Base-by-base conservation (phyloP, 2,797 vertebrate genomes). In the Nyctalus aviator region DNA sequence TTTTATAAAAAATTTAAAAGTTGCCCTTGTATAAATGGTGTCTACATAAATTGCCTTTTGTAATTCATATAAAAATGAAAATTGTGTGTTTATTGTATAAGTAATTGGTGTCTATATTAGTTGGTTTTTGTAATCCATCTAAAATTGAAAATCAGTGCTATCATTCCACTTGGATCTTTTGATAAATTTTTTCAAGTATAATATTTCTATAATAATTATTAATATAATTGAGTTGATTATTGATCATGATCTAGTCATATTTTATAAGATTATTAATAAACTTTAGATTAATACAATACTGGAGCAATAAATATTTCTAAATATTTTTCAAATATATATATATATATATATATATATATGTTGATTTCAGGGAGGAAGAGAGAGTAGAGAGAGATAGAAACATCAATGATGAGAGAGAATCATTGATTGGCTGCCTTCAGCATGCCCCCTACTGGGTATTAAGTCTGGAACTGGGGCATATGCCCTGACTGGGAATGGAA, bases 221-320 rank as follows among this genome's bases (percentile, higher is more conserved):
- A 32, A 62, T 20, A 30, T 37, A 86, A 90, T 23, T 90, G 20
- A 83, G 86, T 50, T 59, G 13, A 69, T 88, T 76, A 1, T 77
- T 76, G 14, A 72, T 46, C 48, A 53, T 76, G 50, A 35, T 55
- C 23, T 73, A 77, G 21, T 57, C 8, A 21, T 72, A 77, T 57
- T 77, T 87, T 77, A 64, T 25, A 27, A 78, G 4, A 30, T 78
- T 87, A 55, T 84, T 57, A 84, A 64, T 48, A 87, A 88, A 62
- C 59, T 95, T 68, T 93, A 32, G 11, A 95, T 27, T 73, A 75
- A 59, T 72, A 44, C 27, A 46, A 46, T 53, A 71, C 27, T 93
- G 50, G 27, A 69, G 12, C 25, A 71, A 71, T 71, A 13, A 77
- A 55, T 83, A 64, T 48, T 62, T 72, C 32, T 82, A 71, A 86